Conservation (phyloP, 2,888 invertebrate species). For the Leucoma salicis region DNA sequence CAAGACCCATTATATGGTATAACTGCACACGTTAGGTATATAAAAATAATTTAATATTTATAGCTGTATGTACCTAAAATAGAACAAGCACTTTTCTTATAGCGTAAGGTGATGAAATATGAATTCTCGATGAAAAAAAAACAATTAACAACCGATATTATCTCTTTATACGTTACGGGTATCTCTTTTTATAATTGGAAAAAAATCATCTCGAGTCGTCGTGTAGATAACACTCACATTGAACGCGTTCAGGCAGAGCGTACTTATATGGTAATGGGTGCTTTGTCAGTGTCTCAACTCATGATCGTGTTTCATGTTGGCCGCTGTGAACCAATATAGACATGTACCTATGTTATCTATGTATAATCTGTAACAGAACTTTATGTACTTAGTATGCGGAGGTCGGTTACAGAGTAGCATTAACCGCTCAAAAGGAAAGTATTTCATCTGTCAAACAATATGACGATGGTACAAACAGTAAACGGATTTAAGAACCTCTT, state of each 20-base stretch:
- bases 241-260: slow-evolving; percentile 28
- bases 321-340: slow-evolving; percentile 16
- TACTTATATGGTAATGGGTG: slow-evolving; percentile 52
- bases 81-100: slow-evolving; percentile 38
- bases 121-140: slow-evolving; percentile 47
- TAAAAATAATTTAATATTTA: slow-evolving; percentile 26
- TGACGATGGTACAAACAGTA: slow-evolving; percentile 50
- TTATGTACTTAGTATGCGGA: neutral
- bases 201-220: slow-evolving; percentile 40
- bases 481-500: slow-evolving; percentile 51
- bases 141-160: slow-evolving; percentile 46
- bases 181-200: slow-evolving; percentile 51
- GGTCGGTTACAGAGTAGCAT: slow-evolving; percentile 7
- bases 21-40: slow-evolving; percentile 17
- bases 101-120: slow-evolving; percentile 36
- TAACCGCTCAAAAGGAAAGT: slow-evolving; percentile 36
- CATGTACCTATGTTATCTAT: neutral
- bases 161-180: slow-evolving; percentile 46
- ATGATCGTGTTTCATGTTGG: slow-evolving; percentile 38
- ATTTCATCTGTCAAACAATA: slow-evolving; percentile 55
- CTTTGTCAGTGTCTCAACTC: slow-evolving; percentile 50
- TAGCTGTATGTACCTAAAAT: slow-evolving; percentile 29
- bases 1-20: slow-evolving; percentile 1
- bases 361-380: neutral
- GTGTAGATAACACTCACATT: slow-evolving; percentile 34